Conservation (phyloP, 1,140 invertebrate species). For the Lucilia sericata region DNA sequence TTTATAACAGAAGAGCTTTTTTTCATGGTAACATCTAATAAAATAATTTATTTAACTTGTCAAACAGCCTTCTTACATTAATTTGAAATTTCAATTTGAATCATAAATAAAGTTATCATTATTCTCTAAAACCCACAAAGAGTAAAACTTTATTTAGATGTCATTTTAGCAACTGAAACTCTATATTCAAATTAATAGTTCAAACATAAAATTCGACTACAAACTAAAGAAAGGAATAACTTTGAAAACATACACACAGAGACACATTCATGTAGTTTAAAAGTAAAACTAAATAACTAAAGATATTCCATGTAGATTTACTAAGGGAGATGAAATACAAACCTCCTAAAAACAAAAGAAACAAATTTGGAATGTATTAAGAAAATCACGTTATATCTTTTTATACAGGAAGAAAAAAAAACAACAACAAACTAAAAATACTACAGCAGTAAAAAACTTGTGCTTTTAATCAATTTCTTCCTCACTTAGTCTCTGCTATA, state of each 20-base stretch:
- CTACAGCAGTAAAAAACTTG: constrained; percentile 1
- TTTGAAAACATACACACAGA: not conserved
- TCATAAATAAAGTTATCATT: constrained; percentile 20
- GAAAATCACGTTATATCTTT: not conserved
- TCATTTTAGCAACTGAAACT: constrained; percentile 23
- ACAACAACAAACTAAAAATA: not conserved
- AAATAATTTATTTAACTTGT: not conserved
- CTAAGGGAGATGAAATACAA: not conserved
- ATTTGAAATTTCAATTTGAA: not conserved
- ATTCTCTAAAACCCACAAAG: not conserved
- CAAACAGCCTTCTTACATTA: not conserved
- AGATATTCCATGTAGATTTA: too few relatives aligned
- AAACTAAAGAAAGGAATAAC: not conserved
- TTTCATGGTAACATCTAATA: too few relatives aligned
- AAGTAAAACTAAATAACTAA: too few relatives aligned
- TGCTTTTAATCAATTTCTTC: constrained; percentile 20
- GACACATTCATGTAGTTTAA: too few relatives aligned
- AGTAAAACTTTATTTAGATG: constrained; percentile 1
- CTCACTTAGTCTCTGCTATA: constrained; percentile 7
- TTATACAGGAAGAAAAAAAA: not conserved
- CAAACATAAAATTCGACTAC: not conserved
- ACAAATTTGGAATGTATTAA: constrained; percentile 17
- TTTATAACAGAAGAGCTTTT: too few relatives aligned
- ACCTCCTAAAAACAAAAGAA: not conserved
- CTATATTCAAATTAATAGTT: constrained; percentile 26